Conservation (phyloP, 2,888 invertebrate genomes). For the Eristalinus sepulchralis region DNA sequence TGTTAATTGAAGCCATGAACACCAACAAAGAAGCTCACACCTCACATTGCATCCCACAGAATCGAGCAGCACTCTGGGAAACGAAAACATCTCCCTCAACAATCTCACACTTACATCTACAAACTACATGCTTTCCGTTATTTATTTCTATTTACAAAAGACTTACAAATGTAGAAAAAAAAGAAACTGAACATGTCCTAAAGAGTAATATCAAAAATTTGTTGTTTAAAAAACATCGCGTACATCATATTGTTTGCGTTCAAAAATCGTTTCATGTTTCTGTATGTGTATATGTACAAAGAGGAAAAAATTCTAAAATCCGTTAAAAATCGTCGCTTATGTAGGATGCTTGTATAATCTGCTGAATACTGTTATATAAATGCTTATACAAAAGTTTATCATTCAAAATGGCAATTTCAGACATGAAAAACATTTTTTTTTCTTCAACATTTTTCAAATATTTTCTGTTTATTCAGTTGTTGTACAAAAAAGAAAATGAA, state of each 20-base stretch:
- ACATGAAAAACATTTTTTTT: slow-evolving; percentile 26
- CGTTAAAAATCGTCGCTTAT: slow-evolving; percentile 53
- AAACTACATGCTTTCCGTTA: background rate
- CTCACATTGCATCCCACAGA: no score
- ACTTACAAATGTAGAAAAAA: slow-evolving; percentile 64
- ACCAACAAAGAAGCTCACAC: no score
- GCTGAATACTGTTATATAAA: slow-evolving; percentile 60
- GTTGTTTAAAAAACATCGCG: slow-evolving; percentile 8
- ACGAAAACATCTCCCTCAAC: background rate
- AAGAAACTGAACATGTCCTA: slow-evolving; percentile 11
- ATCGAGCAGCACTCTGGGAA: no score
- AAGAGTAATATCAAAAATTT: slow-evolving; percentile 64
- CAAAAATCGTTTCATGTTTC: slow-evolving; percentile 30
- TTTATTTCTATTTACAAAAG: slow-evolving; percentile 53
- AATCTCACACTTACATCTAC: background rate
- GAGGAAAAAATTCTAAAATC: slow-evolving; percentile 20
- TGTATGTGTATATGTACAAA: slow-evolving; percentile 53
- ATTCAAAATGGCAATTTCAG: slow-evolving; percentile 62
- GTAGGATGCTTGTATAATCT: slow-evolving; percentile 64
- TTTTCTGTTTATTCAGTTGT: background rate
- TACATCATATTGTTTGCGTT: slow-evolving; percentile 5
- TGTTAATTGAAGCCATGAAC: no score
- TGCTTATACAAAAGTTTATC: slow-evolving; percentile 14
- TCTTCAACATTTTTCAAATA: background rate
- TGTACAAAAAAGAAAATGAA: background rate